phyloP scores from a whole-genome alignment of 2,113 vertebrate species.

The Pedionomus torquatus region DNA sequence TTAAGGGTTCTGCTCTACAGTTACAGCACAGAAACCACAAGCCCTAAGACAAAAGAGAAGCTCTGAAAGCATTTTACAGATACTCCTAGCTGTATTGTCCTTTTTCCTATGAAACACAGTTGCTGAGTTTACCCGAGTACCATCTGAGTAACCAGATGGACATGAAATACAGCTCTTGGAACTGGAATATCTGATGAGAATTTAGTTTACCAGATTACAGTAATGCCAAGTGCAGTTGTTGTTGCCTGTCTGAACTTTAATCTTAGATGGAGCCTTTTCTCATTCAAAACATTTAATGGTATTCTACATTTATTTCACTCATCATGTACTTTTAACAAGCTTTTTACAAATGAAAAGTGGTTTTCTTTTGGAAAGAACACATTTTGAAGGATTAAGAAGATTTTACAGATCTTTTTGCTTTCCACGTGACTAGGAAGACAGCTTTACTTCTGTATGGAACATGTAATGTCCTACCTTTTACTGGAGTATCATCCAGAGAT shows the following conservation, averaged over 20 bases:
- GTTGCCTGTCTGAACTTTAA: neutral
- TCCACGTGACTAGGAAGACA: neutral
- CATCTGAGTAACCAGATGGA: neutral
- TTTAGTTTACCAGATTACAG: neutral
- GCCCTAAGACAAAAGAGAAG: neutral
- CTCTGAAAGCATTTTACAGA: neutral
- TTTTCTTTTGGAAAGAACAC: neutral
- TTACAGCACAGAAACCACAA: neutral
- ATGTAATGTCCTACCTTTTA: neutral
- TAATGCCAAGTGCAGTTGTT: neutral
- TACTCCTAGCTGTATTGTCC: neutral
- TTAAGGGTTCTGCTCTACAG: neutral
- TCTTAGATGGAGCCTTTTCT: neutral
- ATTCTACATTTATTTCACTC: neutral
- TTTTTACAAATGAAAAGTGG: neutral
- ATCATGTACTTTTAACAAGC: neutral
- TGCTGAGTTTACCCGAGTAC: neutral
- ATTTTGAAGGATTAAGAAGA: neutral
- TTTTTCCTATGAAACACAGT: neutral
- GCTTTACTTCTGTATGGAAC: neutral
- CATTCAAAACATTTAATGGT: neutral
- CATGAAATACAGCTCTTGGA: neutral
- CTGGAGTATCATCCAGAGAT: neutral
- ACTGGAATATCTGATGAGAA: neutral
- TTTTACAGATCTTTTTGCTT: neutral